phyloP scores from a whole-genome alignment of 1,140 invertebrate species.

The Phenacoccus solenopsis region DNA sequence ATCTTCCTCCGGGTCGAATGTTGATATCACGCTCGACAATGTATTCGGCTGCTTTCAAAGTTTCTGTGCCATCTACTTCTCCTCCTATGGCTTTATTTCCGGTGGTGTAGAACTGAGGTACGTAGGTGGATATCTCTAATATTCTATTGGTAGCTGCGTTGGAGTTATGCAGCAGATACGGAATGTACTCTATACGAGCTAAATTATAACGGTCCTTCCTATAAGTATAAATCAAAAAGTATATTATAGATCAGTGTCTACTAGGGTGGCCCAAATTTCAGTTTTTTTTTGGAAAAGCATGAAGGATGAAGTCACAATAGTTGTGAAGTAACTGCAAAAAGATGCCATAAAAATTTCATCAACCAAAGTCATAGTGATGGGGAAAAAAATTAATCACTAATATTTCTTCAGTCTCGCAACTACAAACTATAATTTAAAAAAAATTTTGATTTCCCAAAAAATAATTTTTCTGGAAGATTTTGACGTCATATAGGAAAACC shows the following conservation, averaged over 20 bases:
- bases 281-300: neutral
- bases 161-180: constrained; percentile 69
- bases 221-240: constrained; percentile 32
- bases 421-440: too few relatives aligned
- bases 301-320: too few relatives aligned
- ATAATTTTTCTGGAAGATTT: too few relatives aligned
- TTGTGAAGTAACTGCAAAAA: too few relatives aligned
- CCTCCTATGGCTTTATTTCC: constrained; percentile 63
- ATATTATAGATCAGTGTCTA: neutral
- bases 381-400: too few relatives aligned
- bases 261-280: too few relatives aligned
- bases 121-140: constrained; percentile 53
- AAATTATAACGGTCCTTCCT: constrained; percentile 84
- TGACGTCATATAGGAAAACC: too few relatives aligned
- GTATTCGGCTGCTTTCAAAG: constrained; percentile 63
- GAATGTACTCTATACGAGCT: constrained; percentile 72
- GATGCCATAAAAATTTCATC: too few relatives aligned
- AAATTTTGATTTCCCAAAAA: too few relatives aligned
- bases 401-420: too few relatives aligned
- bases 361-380: too few relatives aligned
- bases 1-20: constrained; percentile 69
- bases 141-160: constrained; percentile 69
- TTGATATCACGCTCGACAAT: constrained; percentile 81
- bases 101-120: constrained; percentile 57
- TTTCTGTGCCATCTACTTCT: constrained; percentile 76